Conservation (phyloP, 2,113 vertebrate species). For the Microtus richardsoni region DNA sequence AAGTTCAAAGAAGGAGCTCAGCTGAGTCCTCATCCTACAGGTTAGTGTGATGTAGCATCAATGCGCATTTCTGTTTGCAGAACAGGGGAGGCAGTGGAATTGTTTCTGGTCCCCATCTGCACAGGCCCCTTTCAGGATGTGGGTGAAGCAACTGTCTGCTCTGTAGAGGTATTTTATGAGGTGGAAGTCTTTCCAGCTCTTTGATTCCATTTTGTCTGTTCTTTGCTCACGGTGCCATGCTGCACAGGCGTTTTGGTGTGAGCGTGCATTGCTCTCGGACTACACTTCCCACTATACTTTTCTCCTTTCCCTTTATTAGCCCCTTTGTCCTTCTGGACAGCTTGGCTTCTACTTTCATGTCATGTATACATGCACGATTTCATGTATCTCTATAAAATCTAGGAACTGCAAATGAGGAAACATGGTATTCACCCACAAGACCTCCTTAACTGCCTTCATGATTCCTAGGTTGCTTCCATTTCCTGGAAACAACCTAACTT, state of each 20-base stretch:
- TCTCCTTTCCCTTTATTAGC: not conserved
- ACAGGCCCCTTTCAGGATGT: not conserved
- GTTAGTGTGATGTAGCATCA: not conserved
- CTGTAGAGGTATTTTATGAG: slow-evolving; percentile 7
- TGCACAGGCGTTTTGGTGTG: not conserved
- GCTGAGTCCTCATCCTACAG: not conserved
- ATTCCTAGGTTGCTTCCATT: not conserved
- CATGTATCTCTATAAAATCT: not conserved
- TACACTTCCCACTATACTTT: not conserved
- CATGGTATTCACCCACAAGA: not conserved
- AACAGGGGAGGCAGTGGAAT: not conserved
- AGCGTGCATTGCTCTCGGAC: not conserved
- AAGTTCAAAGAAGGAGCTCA: not conserved
- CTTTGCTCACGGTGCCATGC: not conserved
- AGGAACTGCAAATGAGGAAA: not conserved
- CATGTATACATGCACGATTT: not conserved
- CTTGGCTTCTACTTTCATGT: not conserved
- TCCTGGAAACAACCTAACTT: not conserved
- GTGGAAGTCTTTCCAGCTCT: not conserved
- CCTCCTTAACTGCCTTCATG: not conserved
- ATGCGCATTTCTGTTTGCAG: not conserved
- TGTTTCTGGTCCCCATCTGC: not conserved
- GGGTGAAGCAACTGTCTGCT: not conserved
- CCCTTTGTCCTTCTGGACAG: not conserved
- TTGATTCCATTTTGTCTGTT: not conserved